Base-by-base conservation (phyloP, 2,888 invertebrate genomes). In the Folsomia candida region DNA sequence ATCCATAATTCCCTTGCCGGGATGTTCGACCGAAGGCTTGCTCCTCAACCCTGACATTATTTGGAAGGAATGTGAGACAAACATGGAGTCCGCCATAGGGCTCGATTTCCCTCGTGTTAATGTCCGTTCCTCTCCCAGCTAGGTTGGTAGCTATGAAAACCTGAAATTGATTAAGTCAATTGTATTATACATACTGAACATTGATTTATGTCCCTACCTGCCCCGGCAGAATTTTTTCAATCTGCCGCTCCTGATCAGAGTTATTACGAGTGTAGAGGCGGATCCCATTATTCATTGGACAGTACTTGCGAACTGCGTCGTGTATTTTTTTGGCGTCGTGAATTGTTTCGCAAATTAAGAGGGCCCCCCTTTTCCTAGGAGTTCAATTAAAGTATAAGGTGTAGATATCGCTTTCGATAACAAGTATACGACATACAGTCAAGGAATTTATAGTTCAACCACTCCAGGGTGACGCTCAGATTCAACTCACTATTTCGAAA, bases 111-210 rank as follows among this genome's bases (percentile, higher is more conserved):
- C 14, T 20, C 0, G 74, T 68, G 20, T 74, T 71, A 24, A 76
- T 73, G 29, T 76, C 73, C 2, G 73, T 76, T 2, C 76, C 76
- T 25, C 76, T 22, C 11, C 74, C 76, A 3, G 76, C 76, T 24
- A 76, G 27, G 65, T 74, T 76, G 0, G 76, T 76, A 2, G 74
- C 76, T 1, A 76, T 64, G 26, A 74, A 60, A 2, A 74, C 62
- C n/a, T n/a, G n/a, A n/a, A n/a, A n/a, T n/a, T n/a, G n/a, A n/a
- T n/a, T n/a, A n/a, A n/a, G n/a, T n/a, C n/a, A n/a, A n/a, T n/a
- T n/a, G n/a, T n/a, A n/a, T n/a, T n/a, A n/a, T n/a, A n/a, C n/a
- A n/a, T n/a, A n/a, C n/a, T n/a, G n/a, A n/a, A n/a, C n/a, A n/a
- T n/a, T n/a, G n/a, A n/a, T n/a, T n/a, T n/a, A n/a, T n/a, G n/a